Conservation (phyloP, 2,113 vertebrate species). For the Uropsilus gracilis region DNA sequence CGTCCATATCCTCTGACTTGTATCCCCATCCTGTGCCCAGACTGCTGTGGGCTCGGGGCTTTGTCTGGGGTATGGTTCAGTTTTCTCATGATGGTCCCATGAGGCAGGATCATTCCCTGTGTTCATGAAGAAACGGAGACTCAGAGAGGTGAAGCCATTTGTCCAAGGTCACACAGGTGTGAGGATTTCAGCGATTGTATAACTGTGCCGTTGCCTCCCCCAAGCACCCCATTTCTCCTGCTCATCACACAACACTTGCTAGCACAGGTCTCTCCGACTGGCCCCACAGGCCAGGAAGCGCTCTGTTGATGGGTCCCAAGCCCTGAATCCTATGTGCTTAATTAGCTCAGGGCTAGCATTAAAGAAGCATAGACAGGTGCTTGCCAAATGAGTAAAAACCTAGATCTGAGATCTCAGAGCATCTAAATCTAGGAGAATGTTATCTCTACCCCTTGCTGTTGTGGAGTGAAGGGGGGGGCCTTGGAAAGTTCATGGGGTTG, state of each 20-base stretch:
- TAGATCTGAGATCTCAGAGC: not conserved
- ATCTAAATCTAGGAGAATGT: too few relatives aligned
- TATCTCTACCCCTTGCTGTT: not conserved
- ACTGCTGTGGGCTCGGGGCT: not conserved
- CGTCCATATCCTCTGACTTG: not conserved
- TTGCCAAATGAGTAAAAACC: not conserved
- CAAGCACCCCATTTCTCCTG: too few relatives aligned
- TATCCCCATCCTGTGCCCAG: too few relatives aligned
- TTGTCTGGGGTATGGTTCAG: not conserved
- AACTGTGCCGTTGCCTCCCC: not conserved
- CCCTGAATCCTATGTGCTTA: not conserved
- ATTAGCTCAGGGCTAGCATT: not conserved
- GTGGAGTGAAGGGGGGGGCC: not conserved
- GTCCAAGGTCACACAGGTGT: not conserved
- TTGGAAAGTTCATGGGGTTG: not conserved
- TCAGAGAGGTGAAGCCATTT: not conserved
- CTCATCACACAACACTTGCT: not conserved
- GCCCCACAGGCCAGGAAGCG: not conserved
- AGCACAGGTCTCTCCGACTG: not conserved
- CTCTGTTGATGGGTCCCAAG: not conserved
- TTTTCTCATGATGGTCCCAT: not conserved
- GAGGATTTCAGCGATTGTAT: not conserved
- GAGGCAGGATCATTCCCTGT: not conserved
- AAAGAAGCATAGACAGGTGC: not conserved
- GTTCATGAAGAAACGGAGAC: constrained; percentile 4